Evolutionary conservation across 2,113 vertebrate genomes (phyloP).

Genomic region (Heterotis niloticus): DNA sequence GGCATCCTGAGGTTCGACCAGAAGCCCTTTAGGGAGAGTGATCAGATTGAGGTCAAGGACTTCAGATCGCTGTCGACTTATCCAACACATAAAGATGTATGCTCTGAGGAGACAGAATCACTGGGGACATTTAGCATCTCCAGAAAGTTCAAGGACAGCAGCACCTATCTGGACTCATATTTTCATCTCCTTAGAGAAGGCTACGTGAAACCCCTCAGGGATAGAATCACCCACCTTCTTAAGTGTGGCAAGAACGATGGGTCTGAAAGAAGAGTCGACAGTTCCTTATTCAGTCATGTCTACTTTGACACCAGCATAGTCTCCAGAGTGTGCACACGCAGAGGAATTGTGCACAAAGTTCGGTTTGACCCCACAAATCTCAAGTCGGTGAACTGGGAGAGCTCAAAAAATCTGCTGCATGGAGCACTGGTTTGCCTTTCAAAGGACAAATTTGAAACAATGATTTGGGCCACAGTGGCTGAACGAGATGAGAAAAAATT

Average conservation of each 20-base stretch:
- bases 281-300: conserved; percentile 26
- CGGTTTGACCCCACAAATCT: conserved; percentile 19
- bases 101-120: conserved; percentile 20
- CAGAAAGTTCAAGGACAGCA: conserved; percentile 29
- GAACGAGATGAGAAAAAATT: conserved; percentile 21
- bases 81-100: conserved; percentile 41
- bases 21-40: conserved; percentile 23
- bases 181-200: conserved; percentile 48
- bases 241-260: conserved; percentile 8
- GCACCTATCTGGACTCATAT: conserved; percentile 43
- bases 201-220: conserved; percentile 43
- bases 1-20: conserved; percentile 32
- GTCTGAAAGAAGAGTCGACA: conserved; percentile 7
- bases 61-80: conserved; percentile 40
- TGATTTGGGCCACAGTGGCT: conserved; percentile 46
- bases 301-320: conserved; percentile 26
- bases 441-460: conserved; percentile 36
- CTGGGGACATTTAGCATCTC: conserved; percentile 37
- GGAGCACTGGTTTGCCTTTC: conserved; percentile 47
- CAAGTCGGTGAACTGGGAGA: conserved; percentile 28
- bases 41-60: conserved; percentile 15
- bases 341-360: conserved; percentile 30
- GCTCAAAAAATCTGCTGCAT: conserved; percentile 36
- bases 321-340: conserved; percentile 28
- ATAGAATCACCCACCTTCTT: conserved; percentile 40